Conservation (phyloP, 2,113 vertebrate genomes). For the Erythrocercus mccallii region DNA sequence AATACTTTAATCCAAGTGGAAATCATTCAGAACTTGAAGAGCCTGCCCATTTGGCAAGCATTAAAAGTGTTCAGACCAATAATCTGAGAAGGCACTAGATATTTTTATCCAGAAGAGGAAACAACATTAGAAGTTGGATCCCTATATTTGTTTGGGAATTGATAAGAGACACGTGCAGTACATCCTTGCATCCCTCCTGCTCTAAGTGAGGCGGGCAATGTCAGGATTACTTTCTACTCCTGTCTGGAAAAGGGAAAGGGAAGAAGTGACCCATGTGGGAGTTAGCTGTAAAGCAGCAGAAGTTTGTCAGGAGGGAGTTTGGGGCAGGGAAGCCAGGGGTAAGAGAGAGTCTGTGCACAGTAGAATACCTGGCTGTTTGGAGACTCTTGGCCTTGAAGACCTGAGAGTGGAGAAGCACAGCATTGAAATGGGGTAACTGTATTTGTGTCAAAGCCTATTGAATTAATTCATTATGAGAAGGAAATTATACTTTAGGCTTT, state of each 20-base stretch:
- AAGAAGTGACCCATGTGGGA: background rate
- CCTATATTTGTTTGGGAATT: background rate
- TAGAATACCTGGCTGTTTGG: background rate
- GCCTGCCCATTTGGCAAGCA: background rate
- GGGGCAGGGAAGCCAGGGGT: background rate
- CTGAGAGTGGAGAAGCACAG: background rate
- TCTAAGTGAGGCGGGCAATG: background rate
- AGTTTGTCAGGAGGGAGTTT: background rate
- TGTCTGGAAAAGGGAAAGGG: background rate
- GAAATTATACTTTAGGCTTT: background rate
- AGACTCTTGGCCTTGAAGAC: background rate
- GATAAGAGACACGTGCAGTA: background rate
- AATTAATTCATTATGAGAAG: background rate
- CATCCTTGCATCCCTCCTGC: background rate
- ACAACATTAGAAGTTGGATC: background rate
- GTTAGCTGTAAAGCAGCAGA: background rate
- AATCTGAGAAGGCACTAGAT: background rate
- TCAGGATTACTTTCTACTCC: background rate
- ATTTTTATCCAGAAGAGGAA: background rate
- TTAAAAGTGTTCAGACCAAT: background rate
- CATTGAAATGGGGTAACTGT: background rate
- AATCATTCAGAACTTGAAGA: constrained; percentile 8
- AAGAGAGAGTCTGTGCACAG: background rate
- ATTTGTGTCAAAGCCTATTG: background rate
- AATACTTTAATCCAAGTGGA: background rate